Base-by-base conservation (phyloP, 2,888 invertebrate genomes). In the Phyllotreta cruciferae region DNA sequence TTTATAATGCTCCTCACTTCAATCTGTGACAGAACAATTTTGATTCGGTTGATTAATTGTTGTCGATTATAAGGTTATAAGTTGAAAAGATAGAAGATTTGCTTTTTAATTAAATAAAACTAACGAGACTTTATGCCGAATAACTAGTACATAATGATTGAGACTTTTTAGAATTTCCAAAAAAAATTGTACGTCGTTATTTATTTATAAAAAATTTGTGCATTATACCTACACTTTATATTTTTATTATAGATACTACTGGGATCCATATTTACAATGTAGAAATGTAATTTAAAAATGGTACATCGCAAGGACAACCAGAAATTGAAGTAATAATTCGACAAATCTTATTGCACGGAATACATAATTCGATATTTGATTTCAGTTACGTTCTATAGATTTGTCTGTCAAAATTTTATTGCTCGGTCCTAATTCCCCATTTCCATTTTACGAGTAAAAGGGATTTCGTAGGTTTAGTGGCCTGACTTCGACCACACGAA, bases 371-470 rank as follows among this genome's bases (percentile, higher is more conserved):
- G 71, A 70, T 74, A 75, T 75, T 75, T 72, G 74, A 71, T 75
- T 75, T 74, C 75, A 56, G 69, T 73, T 73, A 73, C 70, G 71
- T 70, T 67, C 62, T 67, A 70, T 67, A 69, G 71, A 74, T 74
- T 60, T 72, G 71, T 71, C 75, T 76, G 75, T 75, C 77, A 77
- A 74, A 76, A 73, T 77, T 77, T 77, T 76, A 75, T 73, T 76
- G 73, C 71, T 67, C 42, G 14, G 42, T 54, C 58, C 58, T 68
- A 64, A 68, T 68, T 63, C 60, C 13, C 60, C 37, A 53, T 63
- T 63, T 63, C 53, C 61, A 64, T 62, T 60, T 67, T 60, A 64
- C 41, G 52, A 52, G 56, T 67, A 60, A 64, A 61, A 56, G 54
- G 62, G 62, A 64, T 64, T 57, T 47, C 52, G 52, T 47, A 35